Percentiles rank a stretch among this genome's conserved stretches.
Evolutionary conservation across 2,888 invertebrate species (phyloP).

Genomic region (Diarsia rubi): DNA sequence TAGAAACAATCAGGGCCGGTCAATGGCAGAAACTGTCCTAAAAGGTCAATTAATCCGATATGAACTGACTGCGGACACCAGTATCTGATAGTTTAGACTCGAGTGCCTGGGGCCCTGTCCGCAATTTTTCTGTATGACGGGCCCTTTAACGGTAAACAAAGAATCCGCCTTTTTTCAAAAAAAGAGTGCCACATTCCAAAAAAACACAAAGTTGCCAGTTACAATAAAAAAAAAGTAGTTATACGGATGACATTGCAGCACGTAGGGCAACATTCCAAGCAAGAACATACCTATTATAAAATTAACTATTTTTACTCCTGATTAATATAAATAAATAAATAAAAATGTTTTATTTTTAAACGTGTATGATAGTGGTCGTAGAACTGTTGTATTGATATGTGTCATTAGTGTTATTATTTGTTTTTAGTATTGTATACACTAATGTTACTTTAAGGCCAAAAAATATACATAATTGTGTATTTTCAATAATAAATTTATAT

Average conservation of each 20-base stretch:
- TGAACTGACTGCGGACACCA: too few relatives aligned
- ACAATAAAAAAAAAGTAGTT: slow-evolving; percentile 54
- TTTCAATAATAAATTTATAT: slow-evolving; percentile 89
- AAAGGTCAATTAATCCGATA: background rate
- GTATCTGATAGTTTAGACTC: too few relatives aligned
- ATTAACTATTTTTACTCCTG: slow-evolving; percentile 79
- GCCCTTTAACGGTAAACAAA: background rate
- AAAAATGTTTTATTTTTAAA: slow-evolving; percentile 73
- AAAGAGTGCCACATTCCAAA: slow-evolving; percentile 13
- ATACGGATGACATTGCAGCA: slow-evolving; percentile 86
- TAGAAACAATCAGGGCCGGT: background rate
- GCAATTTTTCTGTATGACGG: background rate
- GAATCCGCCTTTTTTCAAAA: background rate
- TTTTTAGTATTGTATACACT: slow-evolving; percentile 87
- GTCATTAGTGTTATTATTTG: slow-evolving; percentile 82
- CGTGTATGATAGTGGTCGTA: slow-evolving; percentile 82
- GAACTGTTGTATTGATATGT: slow-evolving; percentile 87
- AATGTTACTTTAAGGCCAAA: slow-evolving; percentile 89
- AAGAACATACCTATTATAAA: slow-evolving; percentile 75
- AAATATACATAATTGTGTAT: slow-evolving; percentile 90
- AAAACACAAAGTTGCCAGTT: slow-evolving; percentile 58
- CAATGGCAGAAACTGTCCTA: background rate
- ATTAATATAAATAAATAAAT: slow-evolving; percentile 66
- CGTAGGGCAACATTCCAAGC: slow-evolving; percentile 84
- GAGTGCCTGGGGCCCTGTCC: background rate